Evolutionary conservation across 1,140 invertebrate genomes (phyloP).

Genomic region (Halyomorpha halys): DNA sequence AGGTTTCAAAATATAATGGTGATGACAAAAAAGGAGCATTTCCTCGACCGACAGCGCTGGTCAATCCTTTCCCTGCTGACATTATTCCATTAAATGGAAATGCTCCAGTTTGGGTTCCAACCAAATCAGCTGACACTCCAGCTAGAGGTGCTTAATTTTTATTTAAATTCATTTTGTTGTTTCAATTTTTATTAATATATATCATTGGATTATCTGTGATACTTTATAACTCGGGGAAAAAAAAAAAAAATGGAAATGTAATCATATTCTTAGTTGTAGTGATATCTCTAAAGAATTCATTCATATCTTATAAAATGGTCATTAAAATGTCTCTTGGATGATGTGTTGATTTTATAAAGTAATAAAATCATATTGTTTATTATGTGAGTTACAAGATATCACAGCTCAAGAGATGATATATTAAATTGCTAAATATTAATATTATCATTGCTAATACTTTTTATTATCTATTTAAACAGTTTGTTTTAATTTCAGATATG

Average conservation of each 20-base stretch:
- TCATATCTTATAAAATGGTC: too few species aligned
- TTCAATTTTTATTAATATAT: not conserved
- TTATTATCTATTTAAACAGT: not conserved
- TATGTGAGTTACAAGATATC: too few species aligned
- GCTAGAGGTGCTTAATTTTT: not conserved
- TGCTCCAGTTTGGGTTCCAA: not conserved
- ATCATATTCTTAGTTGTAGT: too few species aligned
- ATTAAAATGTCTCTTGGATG: too few species aligned
- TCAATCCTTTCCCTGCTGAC: slow-evolving; percentile 13
- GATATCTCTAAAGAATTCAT: too few species aligned
- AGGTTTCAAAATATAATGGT: slow-evolving; percentile 3
- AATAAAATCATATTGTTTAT: too few species aligned
- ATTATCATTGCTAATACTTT: not conserved
- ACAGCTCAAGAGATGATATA: too few species aligned
- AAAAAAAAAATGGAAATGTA: too few species aligned
- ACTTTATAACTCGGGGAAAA: too few species aligned
- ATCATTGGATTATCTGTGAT: too few species aligned
- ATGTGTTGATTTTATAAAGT: too few species aligned
- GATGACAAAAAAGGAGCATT: slow-evolving; percentile 4
- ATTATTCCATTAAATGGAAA: not conserved
- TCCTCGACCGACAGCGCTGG: slow-evolving; percentile 14
- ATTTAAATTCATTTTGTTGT: not conserved
- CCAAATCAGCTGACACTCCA: not conserved
- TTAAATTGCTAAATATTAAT: not conserved
- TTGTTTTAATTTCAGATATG: not conserved